Evolutionary conservation across 2,113 vertebrate genomes (phyloP).

Genomic region (Poeciliopsis prolifica): DNA sequence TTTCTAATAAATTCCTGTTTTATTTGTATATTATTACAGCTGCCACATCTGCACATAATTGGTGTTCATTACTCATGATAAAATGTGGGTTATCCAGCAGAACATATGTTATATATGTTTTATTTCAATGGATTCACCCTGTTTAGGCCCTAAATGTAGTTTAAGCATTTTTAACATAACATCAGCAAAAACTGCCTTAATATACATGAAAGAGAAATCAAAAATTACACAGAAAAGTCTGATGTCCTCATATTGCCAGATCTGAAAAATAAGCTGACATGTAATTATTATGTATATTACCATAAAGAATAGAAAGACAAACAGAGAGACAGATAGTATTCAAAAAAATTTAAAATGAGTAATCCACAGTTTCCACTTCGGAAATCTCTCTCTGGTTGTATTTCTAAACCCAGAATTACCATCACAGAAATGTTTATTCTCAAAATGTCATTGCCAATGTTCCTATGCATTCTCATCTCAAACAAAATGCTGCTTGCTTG

Average conservation of each 20-base stretch:
- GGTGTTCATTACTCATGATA: neutral
- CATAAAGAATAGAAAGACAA: neutral
- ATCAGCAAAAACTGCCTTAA: constrained; percentile 13
- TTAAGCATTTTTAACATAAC: constrained; percentile 17
- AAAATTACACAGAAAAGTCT: constrained; percentile 3
- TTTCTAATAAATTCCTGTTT: neutral
- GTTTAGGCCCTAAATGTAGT: constrained; percentile 18
- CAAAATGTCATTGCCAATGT: constrained; percentile 41
- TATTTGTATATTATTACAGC: neutral
- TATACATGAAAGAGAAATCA: constrained; percentile 1
- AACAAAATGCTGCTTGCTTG: constrained; percentile 64
- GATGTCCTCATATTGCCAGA: neutral
- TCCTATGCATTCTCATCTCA: constrained; percentile 42
- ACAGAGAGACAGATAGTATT: neutral
- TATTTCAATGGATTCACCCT: constrained; percentile 32
- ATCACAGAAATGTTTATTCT: constrained; percentile 34
- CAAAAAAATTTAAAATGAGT: neutral
- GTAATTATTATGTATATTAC: neutral
- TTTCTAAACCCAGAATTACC: constrained; percentile 38
- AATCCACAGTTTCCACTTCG: neutral
- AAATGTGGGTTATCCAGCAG: no score
- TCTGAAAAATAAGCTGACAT: neutral
- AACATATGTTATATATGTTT: no score
- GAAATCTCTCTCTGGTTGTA: constrained; percentile 1
- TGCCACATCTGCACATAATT: neutral